Evolutionary conservation across 1,140 invertebrate genomes (phyloP).

Genomic region (Helicoverpa armigera): DNA sequence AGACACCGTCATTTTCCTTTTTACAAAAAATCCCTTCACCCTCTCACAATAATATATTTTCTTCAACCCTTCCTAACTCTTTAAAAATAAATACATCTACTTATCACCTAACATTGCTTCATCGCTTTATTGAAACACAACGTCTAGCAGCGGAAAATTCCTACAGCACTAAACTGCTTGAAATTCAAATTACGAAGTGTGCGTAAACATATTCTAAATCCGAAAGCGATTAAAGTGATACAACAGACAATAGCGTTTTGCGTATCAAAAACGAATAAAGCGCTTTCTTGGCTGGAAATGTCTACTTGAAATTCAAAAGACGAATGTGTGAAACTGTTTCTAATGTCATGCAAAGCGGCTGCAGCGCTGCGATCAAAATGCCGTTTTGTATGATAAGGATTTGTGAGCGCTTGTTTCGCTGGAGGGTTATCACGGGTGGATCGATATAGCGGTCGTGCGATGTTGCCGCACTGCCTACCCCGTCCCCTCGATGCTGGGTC

Average conservation of each 20-base stretch:
- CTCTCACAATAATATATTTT: background rate
- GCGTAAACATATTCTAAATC: background rate
- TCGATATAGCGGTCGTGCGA: conserved; percentile 73
- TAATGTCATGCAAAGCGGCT: conserved; percentile 35
- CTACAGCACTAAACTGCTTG: conserved; percentile 34
- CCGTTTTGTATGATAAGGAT: conserved; percentile 43
- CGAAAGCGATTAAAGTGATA: conserved; percentile 46
- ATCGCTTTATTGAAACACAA: conserved; percentile 44
- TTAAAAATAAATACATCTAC: background rate
- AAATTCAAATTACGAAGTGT: conserved; percentile 25
- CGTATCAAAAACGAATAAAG: background rate
- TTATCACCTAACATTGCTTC: conserved; percentile 2
- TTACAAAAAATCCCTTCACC: background rate
- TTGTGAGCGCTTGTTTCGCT: conserved; percentile 56
- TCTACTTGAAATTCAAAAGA: conserved; percentile 17
- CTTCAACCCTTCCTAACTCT: background rate
- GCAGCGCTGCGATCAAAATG: conserved; percentile 48
- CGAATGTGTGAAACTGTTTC: conserved; percentile 54
- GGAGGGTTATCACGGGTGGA: conserved; percentile 52
- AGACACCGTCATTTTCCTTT: background rate
- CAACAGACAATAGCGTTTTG: background rate
- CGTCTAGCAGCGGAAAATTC: conserved; percentile 47
- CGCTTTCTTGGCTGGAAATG: conserved; percentile 47
- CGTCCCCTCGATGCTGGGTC: conserved; percentile 63
- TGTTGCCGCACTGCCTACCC: conserved; percentile 67